phyloP scores from a whole-genome alignment of 2,113 vertebrate species.

The Tringa solitaria region DNA sequence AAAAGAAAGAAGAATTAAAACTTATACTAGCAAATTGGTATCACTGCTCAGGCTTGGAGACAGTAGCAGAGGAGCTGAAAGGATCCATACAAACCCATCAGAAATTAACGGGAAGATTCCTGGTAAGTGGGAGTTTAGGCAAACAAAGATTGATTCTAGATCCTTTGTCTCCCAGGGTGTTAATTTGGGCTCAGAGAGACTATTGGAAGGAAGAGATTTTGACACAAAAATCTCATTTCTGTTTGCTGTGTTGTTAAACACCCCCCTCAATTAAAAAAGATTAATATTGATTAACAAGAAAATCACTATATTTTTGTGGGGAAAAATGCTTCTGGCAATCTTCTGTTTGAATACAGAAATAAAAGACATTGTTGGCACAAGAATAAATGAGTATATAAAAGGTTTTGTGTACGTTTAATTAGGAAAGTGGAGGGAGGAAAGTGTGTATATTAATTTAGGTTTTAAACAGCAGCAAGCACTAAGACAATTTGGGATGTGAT shows the following conservation, averaged over 20 bases:
- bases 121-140: slow-evolving; percentile 15
- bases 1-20: not conserved
- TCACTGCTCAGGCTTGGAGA: not conserved
- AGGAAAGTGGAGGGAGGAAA: slow-evolving; percentile 19
- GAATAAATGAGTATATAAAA: not conserved
- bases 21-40: not conserved
- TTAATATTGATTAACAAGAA: slow-evolving; percentile 37
- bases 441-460: not conserved
- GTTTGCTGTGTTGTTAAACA: not conserved
- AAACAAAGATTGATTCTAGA: slow-evolving; percentile 28
- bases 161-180: slow-evolving; percentile 24
- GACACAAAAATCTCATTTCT: not conserved
- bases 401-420: slow-evolving; percentile 34
- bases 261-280: not conserved
- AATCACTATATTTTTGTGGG: slow-evolving; percentile 20
- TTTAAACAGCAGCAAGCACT: slow-evolving; percentile 1
- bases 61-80: not conserved
- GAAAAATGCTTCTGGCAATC: not conserved
- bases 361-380: not conserved
- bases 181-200: not conserved
- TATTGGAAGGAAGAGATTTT: slow-evolving; percentile 1
- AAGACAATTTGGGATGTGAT: not conserved
- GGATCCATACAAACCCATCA: not conserved
- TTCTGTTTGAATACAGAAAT: slow-evolving; percentile 2
- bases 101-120: not conserved